Evolutionary conservation across 2,888 invertebrate genomes (phyloP).

Genomic region (Theretra japonica): DNA sequence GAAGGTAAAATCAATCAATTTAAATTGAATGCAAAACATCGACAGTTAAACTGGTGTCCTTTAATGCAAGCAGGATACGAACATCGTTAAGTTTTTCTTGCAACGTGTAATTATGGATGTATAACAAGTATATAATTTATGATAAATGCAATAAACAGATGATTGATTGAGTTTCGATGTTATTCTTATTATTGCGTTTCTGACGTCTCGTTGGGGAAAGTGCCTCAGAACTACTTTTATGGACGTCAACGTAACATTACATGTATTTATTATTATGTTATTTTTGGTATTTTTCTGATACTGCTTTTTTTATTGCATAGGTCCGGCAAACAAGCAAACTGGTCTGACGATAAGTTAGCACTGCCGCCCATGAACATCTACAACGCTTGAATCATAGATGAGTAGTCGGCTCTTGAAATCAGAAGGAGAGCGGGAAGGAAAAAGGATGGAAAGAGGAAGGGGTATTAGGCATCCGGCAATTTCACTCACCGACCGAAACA

Average conservation of each 20-base stretch:
- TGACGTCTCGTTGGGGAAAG: constrained; percentile 29
- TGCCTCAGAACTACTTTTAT: not conserved
- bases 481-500: no score
- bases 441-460: no score
- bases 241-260: not conserved
- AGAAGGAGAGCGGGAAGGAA: no score
- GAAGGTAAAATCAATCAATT: constrained; percentile 4
- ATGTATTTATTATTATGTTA: not conserved
- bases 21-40: constrained; percentile 4
- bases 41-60: constrained; percentile 17
- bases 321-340: no score
- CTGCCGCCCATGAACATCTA: no score
- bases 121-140: constrained; percentile 29
- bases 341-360: no score
- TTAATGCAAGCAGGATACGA: constrained; percentile 17
- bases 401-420: no score
- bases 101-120: constrained; percentile 13
- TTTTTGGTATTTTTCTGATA: not conserved
- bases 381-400: no score
- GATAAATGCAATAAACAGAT: constrained; percentile 36
- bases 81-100: constrained; percentile 23
- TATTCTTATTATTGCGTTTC: constrained; percentile 48
- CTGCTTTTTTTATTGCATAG: no score
- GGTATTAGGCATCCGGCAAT: no score
- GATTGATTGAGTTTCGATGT: constrained; percentile 43